Conservation (phyloP, 1,140 invertebrate species). For the Diprion similis region DNA sequence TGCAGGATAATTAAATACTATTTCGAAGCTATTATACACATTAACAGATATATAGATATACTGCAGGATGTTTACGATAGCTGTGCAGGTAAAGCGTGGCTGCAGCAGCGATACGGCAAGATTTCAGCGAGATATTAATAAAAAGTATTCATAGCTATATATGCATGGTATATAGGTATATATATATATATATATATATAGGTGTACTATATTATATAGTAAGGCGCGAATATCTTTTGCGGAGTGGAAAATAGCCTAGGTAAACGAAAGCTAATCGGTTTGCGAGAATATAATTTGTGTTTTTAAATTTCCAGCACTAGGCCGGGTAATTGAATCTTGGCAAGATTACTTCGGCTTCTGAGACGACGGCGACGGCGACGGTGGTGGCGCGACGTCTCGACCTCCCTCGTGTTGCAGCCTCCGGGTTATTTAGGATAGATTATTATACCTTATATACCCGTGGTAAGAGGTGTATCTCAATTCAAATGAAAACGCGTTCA, state of each 20-base stretch:
- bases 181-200: too few species aligned
- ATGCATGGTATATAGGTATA: too few species aligned
- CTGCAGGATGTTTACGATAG: too few species aligned
- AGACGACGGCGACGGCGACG: too few species aligned
- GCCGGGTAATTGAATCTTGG: conserved; percentile 8
- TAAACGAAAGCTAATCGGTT: conserved; percentile 7
- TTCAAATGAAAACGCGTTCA: too few species aligned
- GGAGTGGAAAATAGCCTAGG: conserved; percentile 1
- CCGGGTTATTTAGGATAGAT: conserved; percentile 14
- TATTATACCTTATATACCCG: not conserved
- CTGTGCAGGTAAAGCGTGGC: too few species aligned
- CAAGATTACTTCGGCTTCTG: conserved; percentile 11
- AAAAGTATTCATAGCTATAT: too few species aligned
- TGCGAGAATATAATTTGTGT: conserved; percentile 3
- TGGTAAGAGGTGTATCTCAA: not conserved
- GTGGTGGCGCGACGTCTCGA: not conserved
- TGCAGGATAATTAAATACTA: too few species aligned
- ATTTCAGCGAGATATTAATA: too few species aligned
- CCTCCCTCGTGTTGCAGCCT: not conserved
- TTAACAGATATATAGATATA: too few species aligned
- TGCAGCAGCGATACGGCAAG: too few species aligned
- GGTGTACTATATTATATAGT: not conserved
- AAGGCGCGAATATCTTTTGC: not conserved
- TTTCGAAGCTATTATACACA: too few species aligned
- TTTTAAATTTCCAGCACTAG: conserved; percentile 9